Evolutionary conservation across 2,797 vertebrate species (phyloP).

Genomic region (Notamacropus eugenii): DNA sequence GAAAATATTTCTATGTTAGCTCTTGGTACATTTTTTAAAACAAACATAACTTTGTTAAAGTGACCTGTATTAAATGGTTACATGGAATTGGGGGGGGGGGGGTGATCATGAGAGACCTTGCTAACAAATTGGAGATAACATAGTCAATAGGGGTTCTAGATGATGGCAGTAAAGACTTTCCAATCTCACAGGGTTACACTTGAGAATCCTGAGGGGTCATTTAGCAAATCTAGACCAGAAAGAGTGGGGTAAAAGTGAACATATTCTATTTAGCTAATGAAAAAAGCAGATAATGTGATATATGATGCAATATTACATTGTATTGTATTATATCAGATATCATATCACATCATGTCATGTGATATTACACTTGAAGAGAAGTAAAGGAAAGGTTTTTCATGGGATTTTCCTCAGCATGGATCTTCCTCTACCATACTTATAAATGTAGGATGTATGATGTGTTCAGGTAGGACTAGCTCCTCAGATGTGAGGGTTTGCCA

Average conservation of each 20-base stretch:
- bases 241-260: background rate
- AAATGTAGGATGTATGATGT: too few relatives aligned
- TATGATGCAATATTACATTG: background rate
- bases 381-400: background rate
- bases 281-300: background rate
- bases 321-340: background rate
- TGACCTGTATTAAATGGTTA: too few relatives aligned
- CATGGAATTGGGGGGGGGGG: too few relatives aligned
- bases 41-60: too few relatives aligned
- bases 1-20: too few relatives aligned
- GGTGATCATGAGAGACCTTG: too few relatives aligned
- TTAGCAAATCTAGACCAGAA: background rate
- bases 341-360: background rate
- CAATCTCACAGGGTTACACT: too few relatives aligned
- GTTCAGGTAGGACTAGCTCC: background rate
- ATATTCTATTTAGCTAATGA: background rate
- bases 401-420: background rate
- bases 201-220: too few relatives aligned
- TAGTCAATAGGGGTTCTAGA: too few relatives aligned
- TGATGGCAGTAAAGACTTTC: too few relatives aligned
- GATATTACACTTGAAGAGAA: background rate
- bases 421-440: background rate
- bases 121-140: too few relatives aligned
- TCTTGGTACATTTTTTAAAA: too few relatives aligned
- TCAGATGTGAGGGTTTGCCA: background rate